Percentiles rank a stretch among this genome's conserved stretches.
Evolutionary conservation across 2,888 invertebrate species (phyloP).

Genomic region (Limnephilus auricula): DNA sequence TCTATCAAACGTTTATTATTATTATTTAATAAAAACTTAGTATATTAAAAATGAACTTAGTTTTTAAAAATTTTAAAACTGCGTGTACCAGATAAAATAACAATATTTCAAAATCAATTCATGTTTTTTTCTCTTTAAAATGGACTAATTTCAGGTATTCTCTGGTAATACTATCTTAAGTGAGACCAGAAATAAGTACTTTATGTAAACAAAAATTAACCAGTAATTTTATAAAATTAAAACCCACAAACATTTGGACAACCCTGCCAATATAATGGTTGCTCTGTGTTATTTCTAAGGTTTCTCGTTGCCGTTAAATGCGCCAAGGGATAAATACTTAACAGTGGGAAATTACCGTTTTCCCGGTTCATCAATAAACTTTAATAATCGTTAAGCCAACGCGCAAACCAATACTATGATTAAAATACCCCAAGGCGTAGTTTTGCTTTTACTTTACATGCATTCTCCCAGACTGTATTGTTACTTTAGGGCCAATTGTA

Average conservation of each 20-base stretch:
- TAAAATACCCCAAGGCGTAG: background rate
- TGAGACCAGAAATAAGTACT: too few species aligned
- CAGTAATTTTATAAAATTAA: too few species aligned
- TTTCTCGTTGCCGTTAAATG: slow-evolving; percentile 42
- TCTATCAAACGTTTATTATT: too few species aligned
- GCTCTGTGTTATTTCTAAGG: slow-evolving; percentile 24
- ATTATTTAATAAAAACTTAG: too few species aligned
- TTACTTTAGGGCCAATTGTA: background rate
- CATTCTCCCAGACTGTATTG: background rate
- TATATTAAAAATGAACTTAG: too few species aligned
- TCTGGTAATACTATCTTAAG: too few species aligned
- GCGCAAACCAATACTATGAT: slow-evolving; percentile 24
- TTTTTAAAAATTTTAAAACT: too few species aligned
- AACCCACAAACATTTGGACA: background rate
- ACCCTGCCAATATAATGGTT: background rate
- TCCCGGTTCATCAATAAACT: slow-evolving; percentile 36
- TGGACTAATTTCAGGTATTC: too few species aligned
- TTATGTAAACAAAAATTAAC: too few species aligned
- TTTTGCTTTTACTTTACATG: background rate
- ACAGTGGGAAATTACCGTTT: slow-evolving; percentile 46
- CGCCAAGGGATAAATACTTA: slow-evolving; percentile 46
- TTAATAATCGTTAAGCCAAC: slow-evolving; percentile 41
- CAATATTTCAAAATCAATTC: too few species aligned
- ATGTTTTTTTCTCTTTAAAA: too few species aligned
- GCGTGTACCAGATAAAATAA: too few species aligned